Base-by-base conservation (phyloP, 2,888 invertebrate species). In the Drosophila anceps region DNA sequence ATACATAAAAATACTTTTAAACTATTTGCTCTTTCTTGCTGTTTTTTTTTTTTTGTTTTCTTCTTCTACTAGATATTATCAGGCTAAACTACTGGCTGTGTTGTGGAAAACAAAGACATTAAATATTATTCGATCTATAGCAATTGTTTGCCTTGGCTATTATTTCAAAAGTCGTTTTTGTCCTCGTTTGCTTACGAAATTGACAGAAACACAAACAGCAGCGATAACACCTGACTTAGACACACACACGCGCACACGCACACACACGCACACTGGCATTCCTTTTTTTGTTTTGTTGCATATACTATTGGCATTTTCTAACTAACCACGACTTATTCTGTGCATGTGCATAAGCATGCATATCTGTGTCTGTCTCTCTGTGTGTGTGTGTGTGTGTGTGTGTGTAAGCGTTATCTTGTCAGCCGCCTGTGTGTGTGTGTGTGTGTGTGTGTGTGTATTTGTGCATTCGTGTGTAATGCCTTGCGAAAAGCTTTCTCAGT, bases 181-280 rank as follows among this genome's bases (percentile, higher is more conserved):
- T 39, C 69, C 57, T 63, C 70, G 76, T 74, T 88, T 88, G 88
- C 73, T 79, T 83, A 83, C 88, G 74, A 85, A 88, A 73, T 73
- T 78, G 76, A 73, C 72, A 60, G 65, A 13, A 43, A 62, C 35
- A 39, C 55, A 68, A 46, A 66, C 37, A 41, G 24, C 31, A 35
- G 39, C 35, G n/a, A 27, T 58, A 67, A 24, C 53, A 51, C 35
- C 51, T 55, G 55, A 29, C 55, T 41, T 37, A 10, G 1, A 39
- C 12, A 27, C 13, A 64, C 53, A 18, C 37, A 20, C 8, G 61
- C 35, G 20, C 10, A 37, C 24, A 51, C 27, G 18, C 41, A 15
- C 4, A 27, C 35, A 15, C 1, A 55, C 12, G 20, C 33, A 20
- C 12, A 50, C 33, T 20, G 31, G 12, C 9, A 37, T 44, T 18